phyloP scores from a whole-genome alignment of 2,888 invertebrate species.

The Timandra comae region DNA sequence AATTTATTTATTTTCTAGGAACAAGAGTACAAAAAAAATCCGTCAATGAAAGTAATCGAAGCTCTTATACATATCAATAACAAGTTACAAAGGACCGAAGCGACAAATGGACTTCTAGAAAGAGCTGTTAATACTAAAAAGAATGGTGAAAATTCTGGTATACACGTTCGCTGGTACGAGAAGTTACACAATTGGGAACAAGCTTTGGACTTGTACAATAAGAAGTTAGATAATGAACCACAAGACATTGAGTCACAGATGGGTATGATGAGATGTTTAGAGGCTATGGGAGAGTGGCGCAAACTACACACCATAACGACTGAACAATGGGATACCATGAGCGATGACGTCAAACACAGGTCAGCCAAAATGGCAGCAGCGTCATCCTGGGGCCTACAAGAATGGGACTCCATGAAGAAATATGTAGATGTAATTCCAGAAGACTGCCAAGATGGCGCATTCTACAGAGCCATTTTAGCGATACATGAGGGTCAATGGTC shows the following conservation, averaged over 20 bases:
- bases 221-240: slow-evolving; percentile 81
- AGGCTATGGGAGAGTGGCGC: slow-evolving; percentile 98
- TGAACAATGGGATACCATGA: slow-evolving; percentile 79
- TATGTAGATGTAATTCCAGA: slow-evolving; percentile 91
- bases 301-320: slow-evolving; percentile 85
- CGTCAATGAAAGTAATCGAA: slow-evolving; percentile 88
- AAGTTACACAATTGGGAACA: slow-evolving; percentile 99
- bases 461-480: slow-evolving; percentile 94
- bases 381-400: slow-evolving; percentile 95
- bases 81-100: slow-evolving; percentile 98
- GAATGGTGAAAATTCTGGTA: slow-evolving; percentile 74
- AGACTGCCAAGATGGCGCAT: slow-evolving; percentile 95
- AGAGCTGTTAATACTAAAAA: slow-evolving; percentile 89
- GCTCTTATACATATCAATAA: slow-evolving; percentile 97
- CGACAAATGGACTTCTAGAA: slow-evolving; percentile 93
- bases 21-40: slow-evolving; percentile 87
- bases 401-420: slow-evolving; percentile 96
- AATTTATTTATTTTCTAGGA: slow-evolving; percentile 72
- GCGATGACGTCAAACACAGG: slow-evolving; percentile 63
- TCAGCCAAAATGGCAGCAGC: slow-evolving; percentile 95
- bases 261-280: slow-evolving; percentile 96
- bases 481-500: slow-evolving; percentile 88
- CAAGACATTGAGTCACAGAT: slow-evolving; percentile 88
- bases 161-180: slow-evolving; percentile 95
- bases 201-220: slow-evolving; percentile 91